Conservation (phyloP, 2,797 vertebrate species). For the Thripadectes ignobilis region DNA sequence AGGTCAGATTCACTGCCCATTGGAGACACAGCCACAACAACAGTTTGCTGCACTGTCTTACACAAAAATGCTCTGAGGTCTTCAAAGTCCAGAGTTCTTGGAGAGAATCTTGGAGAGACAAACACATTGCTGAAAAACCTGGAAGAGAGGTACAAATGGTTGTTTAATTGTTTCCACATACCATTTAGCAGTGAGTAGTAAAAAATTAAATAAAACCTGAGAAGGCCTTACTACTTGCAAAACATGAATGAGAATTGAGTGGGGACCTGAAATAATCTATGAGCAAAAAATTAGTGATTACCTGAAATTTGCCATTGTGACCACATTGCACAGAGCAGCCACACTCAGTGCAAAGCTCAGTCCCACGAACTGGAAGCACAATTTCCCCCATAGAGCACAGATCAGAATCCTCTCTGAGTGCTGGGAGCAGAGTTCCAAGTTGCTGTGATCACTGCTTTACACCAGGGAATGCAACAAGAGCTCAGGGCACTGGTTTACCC, state of each 20-base stretch:
- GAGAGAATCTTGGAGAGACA: not conserved
- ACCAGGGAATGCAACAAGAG: not conserved
- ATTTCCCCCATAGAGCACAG: fast-evolving
- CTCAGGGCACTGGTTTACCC: not conserved
- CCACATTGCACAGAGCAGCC: fast-evolving
- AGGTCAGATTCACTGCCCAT: not conserved
- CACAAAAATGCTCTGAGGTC: not conserved
- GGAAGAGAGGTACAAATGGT: not conserved
- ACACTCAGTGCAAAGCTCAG: fast-evolving
- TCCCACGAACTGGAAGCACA: fast-evolving
- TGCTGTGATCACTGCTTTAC: not conserved
- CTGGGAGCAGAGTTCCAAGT: not conserved
- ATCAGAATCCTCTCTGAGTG: fast-evolving
- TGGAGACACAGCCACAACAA: not conserved
- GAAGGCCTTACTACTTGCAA: not conserved
- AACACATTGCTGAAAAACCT: not conserved
- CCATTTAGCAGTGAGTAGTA: not conserved
- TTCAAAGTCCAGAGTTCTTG: not conserved
- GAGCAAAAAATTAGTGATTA: not conserved
- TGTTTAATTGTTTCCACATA: too few species aligned
- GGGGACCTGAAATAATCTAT: not conserved
- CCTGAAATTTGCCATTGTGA: not conserved
- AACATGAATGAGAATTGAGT: fast-evolving
- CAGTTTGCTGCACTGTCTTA: not conserved
- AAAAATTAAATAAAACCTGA: not conserved